Percentiles rank a stretch among this genome's conserved stretches.
phyloP scores from a whole-genome alignment of 2,888 invertebrate species.

The Ichneumon xanthorius region DNA sequence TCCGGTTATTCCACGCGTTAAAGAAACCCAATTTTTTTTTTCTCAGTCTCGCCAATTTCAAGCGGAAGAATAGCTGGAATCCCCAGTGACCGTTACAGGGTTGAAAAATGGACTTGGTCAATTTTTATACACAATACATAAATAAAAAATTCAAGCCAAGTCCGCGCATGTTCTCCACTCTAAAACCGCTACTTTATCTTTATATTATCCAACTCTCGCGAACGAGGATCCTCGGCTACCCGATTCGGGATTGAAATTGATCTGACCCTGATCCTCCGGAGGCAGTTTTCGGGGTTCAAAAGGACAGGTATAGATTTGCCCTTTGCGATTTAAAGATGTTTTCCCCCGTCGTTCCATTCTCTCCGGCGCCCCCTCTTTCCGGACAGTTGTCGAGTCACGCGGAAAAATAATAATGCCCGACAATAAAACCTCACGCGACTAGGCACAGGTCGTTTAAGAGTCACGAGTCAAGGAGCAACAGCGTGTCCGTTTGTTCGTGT shows the following conservation, averaged over 20 bases:
- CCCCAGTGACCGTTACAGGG: not conserved
- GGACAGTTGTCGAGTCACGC: constrained; percentile 34
- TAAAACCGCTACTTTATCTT: not conserved
- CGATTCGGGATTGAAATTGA: constrained; percentile 16
- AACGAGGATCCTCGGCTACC: not conserved
- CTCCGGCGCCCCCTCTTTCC: not conserved
- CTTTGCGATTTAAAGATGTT: constrained; percentile 22
- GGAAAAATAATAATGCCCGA: constrained; percentile 27
- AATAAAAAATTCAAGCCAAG: no score
- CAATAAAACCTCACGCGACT: constrained; percentile 25
- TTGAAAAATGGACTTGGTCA: not conserved
- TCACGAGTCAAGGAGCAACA: constrained; percentile 54
- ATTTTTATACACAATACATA: no score
- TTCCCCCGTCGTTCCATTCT: constrained; percentile 1
- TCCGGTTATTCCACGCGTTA: not conserved
- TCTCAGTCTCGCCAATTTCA: not conserved
- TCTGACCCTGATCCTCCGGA: constrained; percentile 5
- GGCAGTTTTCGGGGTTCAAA: constrained; percentile 17
- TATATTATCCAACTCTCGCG: not conserved
- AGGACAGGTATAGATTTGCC: constrained; percentile 4
- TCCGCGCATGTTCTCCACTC: not conserved
- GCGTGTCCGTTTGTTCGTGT: not conserved
- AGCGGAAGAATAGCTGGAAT: not conserved
- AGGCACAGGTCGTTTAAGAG: constrained; percentile 47
- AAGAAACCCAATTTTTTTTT: not conserved